Percentiles rank a stretch among this genome's conserved stretches.
phyloP scores from a whole-genome alignment of 2,113 vertebrate genomes.

The Progne subis region DNA sequence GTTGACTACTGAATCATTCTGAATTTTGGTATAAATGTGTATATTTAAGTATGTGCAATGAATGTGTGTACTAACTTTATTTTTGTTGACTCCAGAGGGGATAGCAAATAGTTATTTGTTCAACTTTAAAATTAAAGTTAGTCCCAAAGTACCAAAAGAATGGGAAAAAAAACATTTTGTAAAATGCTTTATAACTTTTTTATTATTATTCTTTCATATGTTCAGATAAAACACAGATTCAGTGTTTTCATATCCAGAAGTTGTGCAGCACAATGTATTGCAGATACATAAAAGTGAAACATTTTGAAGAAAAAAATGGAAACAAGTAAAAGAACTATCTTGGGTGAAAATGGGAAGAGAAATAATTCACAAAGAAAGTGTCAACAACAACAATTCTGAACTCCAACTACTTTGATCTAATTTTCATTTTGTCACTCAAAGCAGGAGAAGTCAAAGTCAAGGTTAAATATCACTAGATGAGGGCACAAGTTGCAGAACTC shows the following conservation, averaged over 20 bases:
- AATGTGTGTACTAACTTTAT: neutral
- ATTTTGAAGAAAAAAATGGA: neutral
- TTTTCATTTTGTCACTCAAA: conserved; percentile 26
- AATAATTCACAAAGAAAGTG: neutral
- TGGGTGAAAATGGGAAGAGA: neutral
- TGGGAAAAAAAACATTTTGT: neutral
- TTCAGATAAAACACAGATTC: neutral
- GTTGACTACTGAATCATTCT: neutral
- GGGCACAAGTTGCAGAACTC: neutral
- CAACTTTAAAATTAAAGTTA: neutral
- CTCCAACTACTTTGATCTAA: neutral
- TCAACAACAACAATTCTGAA: neutral
- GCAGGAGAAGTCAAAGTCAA: neutral
- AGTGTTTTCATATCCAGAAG: neutral
- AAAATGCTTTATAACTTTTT: neutral
- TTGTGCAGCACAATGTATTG: neutral
- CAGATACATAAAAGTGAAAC: neutral
- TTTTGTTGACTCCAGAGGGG: neutral
- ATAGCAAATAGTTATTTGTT: neutral
- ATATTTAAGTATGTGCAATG: neutral
- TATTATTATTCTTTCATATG: neutral
- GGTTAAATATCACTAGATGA: neutral
- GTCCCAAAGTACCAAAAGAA: neutral
- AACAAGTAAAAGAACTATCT: neutral
- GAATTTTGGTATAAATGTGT: neutral